Evolutionary conservation across 1,140 invertebrate genomes (phyloP).

Genomic region (Lordiphosa mommai): DNA sequence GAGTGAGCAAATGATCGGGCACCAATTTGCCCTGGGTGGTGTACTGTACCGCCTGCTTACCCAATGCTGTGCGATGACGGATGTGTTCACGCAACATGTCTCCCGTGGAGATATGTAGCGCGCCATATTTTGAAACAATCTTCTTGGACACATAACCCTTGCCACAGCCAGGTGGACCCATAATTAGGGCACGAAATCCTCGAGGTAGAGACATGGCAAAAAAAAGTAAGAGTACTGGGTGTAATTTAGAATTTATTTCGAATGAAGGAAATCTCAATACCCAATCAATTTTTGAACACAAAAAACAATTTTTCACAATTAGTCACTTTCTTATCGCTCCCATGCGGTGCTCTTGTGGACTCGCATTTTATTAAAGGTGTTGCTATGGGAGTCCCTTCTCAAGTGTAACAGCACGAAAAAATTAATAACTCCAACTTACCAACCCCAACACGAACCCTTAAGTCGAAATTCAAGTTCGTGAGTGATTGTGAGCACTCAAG

Average conservation of each 20-base stretch:
- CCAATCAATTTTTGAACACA: no score
- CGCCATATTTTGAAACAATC: conserved; percentile 9
- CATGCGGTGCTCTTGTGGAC: no score
- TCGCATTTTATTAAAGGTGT: no score
- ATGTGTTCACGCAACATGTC: conserved; percentile 32
- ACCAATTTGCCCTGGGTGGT: conserved; percentile 4
- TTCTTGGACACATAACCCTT: conserved; percentile 14
- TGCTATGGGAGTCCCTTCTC: no score
- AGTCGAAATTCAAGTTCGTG: no score
- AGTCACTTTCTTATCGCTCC: no score
- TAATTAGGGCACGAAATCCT: conserved; percentile 23
- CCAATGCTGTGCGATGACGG: not conserved
- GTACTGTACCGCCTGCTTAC: conserved; percentile 8
- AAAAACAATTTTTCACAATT: no score
- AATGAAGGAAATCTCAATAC: not conserved
- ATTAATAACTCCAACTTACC: no score
- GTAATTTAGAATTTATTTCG: no score
- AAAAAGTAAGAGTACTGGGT: not conserved
- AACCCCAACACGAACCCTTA: no score
- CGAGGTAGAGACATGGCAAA: not conserved
- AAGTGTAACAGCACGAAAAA: no score
- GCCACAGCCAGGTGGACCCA: conserved; percentile 32
- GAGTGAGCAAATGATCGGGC: conserved; percentile 21
- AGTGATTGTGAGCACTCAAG: no score
- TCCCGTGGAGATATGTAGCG: conserved; percentile 19